Conservation (phyloP, 2,888 invertebrate species). For the Polyommatus icarus region DNA sequence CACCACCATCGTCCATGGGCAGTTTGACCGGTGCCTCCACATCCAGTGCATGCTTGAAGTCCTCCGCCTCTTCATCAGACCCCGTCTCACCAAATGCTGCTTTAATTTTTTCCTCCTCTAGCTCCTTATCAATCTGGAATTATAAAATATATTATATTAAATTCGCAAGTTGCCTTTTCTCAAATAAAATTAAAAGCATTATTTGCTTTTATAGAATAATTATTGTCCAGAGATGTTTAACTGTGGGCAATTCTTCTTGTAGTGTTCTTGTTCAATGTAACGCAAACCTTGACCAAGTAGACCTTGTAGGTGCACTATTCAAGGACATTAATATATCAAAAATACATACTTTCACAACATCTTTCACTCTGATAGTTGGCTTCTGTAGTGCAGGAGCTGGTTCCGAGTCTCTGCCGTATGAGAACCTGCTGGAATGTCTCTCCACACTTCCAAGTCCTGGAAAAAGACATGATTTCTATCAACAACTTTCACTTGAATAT, state of each 20-base stretch:
- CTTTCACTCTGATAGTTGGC: slow-evolving; percentile 69
- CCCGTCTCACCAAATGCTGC: slow-evolving; percentile 53
- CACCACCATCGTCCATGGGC: slow-evolving; percentile 67
- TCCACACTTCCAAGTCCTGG: slow-evolving; percentile 64
- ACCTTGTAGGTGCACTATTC: too few species aligned
- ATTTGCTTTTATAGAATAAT: too few species aligned
- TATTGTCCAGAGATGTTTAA: too few species aligned
- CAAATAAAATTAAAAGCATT: too few species aligned
- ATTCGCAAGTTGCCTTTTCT: too few species aligned
- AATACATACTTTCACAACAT: slow-evolving; percentile 62
- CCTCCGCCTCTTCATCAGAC: slow-evolving; percentile 53
- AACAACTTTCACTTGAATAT: neutral
- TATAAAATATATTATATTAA: neutral
- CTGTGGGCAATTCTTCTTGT: too few species aligned
- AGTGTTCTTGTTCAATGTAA: too few species aligned
- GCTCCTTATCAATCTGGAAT: slow-evolving; percentile 67
- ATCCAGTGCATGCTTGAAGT: slow-evolving; percentile 54
- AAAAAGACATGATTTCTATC: slow-evolving; percentile 33
- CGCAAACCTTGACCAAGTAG: too few species aligned
- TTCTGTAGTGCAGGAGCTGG: slow-evolving; percentile 53
- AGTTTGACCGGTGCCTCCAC: slow-evolving; percentile 66
- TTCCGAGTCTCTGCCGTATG: slow-evolving; percentile 57
- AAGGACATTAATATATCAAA: neutral
- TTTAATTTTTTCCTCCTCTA: slow-evolving; percentile 70
- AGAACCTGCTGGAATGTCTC: slow-evolving; percentile 53